These are phyloP conservation scores for Eretmochelys imbricata DNA, from an alignment of 2,113 vertebrate genomes.

Conservation along the genomic window DNA sequence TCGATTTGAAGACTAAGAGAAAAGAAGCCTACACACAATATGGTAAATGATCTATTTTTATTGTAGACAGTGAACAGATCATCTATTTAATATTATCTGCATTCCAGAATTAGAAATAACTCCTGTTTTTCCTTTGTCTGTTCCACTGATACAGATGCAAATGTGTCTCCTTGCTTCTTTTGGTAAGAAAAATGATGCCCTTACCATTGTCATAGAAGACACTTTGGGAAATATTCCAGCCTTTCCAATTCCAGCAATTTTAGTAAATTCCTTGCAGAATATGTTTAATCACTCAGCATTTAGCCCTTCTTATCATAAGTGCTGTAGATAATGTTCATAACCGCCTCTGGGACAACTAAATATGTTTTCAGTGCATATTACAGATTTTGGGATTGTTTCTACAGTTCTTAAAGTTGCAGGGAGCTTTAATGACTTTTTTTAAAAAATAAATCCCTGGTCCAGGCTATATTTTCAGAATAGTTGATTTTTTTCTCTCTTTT, in stretches of 20 bases:
- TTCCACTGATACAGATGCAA: background rate
- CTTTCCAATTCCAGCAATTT: background rate
- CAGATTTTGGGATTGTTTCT: background rate
- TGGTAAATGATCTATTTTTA: background rate
- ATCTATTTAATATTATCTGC: background rate
- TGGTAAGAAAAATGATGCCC: background rate
- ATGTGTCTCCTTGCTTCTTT: background rate
- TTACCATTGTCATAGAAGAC: background rate
- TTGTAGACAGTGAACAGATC: background rate
- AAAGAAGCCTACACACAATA: background rate
- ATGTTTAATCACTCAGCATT: background rate
- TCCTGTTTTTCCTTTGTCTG: accelerated
- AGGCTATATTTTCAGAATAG: background rate
- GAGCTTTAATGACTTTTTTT: background rate
- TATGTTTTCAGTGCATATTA: background rate
- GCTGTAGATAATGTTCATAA: background rate
- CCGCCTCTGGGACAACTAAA: background rate
- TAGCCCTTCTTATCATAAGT: background rate
- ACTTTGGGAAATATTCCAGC: accelerated
- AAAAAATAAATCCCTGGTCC: background rate
- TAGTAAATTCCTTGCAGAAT: background rate
- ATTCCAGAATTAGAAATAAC: background rate
- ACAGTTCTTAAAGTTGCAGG: background rate
- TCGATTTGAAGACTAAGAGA: background rate
- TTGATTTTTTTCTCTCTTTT: background rate